Percentiles rank a stretch among this genome's conserved stretches.
These are phyloP conservation scores for Melitaea athalia DNA, from an alignment of 2,888 invertebrate genomes.

Conservation along the genomic window DNA sequence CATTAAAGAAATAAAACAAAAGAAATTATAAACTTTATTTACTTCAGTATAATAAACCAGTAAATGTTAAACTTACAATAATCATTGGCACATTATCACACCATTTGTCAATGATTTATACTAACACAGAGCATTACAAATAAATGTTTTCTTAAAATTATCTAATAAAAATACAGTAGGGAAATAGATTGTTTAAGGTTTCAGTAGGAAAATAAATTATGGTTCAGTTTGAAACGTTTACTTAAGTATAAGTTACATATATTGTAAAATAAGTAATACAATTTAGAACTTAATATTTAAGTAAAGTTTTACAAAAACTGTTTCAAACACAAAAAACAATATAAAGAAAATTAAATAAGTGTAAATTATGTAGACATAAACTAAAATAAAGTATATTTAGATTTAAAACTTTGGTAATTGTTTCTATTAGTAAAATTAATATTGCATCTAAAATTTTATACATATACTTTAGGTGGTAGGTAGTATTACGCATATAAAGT, in stretches of 20 bases:
- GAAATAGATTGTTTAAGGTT: conserved; percentile 3
- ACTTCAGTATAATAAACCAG: conserved; percentile 18
- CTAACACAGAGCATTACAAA: background rate
- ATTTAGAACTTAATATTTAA: background rate
- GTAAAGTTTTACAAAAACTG: background rate
- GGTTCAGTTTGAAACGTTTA: background rate
- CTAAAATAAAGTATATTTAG: conserved; percentile 18
- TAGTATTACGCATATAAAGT: background rate
- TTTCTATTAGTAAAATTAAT: conserved; percentile 28
- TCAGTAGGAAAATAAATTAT: background rate
- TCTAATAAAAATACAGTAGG: background rate
- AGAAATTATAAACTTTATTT: conserved; percentile 7
- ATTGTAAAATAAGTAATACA: conserved; percentile 2
- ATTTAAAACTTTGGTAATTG: conserved; percentile 35
- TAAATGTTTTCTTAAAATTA: background rate
- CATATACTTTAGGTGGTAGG: background rate
- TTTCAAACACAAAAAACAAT: background rate
- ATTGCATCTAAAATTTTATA: conserved; percentile 10
- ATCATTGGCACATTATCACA: conserved; percentile 84
- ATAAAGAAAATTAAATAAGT: too few relatives aligned
- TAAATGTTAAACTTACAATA: conserved; percentile 58
- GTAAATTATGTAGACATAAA: background rate
- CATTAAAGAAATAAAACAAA: conserved; percentile 19
- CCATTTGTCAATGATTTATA: conserved; percentile 74
- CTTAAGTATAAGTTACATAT: background rate